Conservation (phyloP, 2,888 invertebrate genomes). For the Cataglyphis altisquamis region DNA sequence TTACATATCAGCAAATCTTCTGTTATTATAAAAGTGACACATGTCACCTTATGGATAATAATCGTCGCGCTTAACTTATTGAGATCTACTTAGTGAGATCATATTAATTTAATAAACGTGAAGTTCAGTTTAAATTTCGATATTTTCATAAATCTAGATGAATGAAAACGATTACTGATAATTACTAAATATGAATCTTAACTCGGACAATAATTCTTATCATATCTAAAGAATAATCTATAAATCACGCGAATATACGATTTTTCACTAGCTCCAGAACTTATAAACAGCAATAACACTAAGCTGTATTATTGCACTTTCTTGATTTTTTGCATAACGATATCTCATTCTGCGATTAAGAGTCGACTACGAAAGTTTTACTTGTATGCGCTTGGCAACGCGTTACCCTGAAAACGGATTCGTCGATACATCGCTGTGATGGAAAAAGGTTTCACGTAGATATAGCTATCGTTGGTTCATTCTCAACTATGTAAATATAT, state of each 20-base stretch:
- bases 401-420: conserved; percentile 1
- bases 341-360: background rate
- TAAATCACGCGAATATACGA: background rate
- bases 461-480: background rate
- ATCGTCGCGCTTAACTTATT: background rate
- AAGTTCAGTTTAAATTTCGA: background rate
- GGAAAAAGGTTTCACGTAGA: conserved; percentile 22
- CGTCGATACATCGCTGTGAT: conserved; percentile 33
- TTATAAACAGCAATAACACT: background rate
- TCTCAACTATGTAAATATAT: background rate
- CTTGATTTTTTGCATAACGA: background rate
- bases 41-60: background rate
- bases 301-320: background rate
- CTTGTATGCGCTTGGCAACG: conserved; percentile 20
- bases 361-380: background rate
- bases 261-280: background rate
- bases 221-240: background rate
- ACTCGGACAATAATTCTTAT: background rate
- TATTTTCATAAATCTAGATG: background rate
- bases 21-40: conserved; percentile 17
- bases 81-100: background rate
- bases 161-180: background rate
- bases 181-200: background rate
- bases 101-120: background rate
- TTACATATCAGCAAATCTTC: background rate